Evolutionary conservation across 2,888 invertebrate species (phyloP).

Genomic region (Habroteleia sp.): DNA sequence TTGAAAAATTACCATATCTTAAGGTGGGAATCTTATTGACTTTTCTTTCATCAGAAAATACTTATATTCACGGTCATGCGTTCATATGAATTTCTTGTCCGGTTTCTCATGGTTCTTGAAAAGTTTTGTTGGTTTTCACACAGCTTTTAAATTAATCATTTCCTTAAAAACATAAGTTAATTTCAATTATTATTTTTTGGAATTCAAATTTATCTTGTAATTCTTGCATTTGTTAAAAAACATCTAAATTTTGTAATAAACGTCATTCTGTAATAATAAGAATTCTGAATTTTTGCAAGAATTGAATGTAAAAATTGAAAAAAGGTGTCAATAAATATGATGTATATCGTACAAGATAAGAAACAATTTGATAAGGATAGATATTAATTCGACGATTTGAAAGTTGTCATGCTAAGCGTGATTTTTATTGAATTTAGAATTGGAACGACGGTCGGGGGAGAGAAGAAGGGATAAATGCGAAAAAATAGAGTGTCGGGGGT

Average conservation of each 20-base stretch:
- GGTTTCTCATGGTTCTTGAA: slow-evolving; percentile 34
- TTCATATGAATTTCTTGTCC: slow-evolving; percentile 39
- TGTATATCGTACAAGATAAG: slow-evolving; percentile 50
- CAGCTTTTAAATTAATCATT: too few relatives aligned
- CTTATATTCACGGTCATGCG: slow-evolving; percentile 52
- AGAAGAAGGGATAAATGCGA: neutral
- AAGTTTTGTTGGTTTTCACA: slow-evolving; percentile 3
- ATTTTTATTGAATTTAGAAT: slow-evolving; percentile 60
- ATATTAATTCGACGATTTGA: slow-evolving; percentile 60
- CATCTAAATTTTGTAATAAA: too few relatives aligned
- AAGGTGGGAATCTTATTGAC: slow-evolving; percentile 36
- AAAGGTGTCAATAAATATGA: slow-evolving; percentile 45
- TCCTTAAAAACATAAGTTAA: too few relatives aligned
- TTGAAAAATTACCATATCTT: slow-evolving; percentile 34
- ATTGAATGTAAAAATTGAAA: slow-evolving; percentile 23
- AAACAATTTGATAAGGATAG: slow-evolving; percentile 60
- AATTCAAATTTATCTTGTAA: neutral
- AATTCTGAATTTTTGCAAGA: slow-evolving; percentile 1
- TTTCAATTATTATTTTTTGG: neutral
- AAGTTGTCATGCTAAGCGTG: slow-evolving; percentile 60
- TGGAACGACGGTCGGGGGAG: slow-evolving; percentile 20
- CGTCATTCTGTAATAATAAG: neutral
- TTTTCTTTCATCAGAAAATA: slow-evolving; percentile 33
- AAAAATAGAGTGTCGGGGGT: slow-evolving; percentile 53
- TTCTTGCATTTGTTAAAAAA: too few relatives aligned